A percentile compares a stretch with the other conserved stretches of the same genome.
Evolutionary conservation across 2,797 vertebrate species (phyloP).

Genomic region (Sebastes aleutianus): DNA sequence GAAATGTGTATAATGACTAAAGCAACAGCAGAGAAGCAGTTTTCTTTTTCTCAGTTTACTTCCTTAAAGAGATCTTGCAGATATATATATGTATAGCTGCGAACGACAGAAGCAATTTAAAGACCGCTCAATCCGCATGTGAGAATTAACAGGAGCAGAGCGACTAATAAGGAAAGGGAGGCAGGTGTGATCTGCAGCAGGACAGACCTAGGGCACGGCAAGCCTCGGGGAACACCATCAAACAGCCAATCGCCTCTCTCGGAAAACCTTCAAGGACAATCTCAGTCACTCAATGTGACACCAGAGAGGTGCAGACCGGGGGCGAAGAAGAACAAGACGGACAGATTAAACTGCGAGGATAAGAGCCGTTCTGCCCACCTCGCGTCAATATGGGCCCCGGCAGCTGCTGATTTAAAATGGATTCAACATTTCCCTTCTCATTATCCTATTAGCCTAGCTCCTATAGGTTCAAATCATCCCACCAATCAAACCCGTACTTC

Average conservation of each 20-base stretch:
- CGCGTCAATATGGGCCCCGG: conserved; percentile 44
- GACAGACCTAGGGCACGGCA: conserved; percentile 49
- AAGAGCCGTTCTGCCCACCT: conserved; percentile 45
- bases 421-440: conserved; percentile 66
- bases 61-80: background rate
- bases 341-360: conserved; percentile 61
- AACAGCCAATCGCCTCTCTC: conserved; percentile 65
- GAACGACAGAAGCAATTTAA: conserved; percentile 30
- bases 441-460: conserved; percentile 51
- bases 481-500: conserved; percentile 29
- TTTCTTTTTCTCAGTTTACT: background rate
- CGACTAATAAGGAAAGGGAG: conserved; percentile 52
- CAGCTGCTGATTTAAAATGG: conserved; percentile 63
- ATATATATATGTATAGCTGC: background rate
- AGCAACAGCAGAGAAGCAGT: background rate
- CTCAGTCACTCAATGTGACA: conserved; percentile 76
- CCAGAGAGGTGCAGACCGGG: conserved; percentile 53
- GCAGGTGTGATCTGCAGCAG: conserved; percentile 64
- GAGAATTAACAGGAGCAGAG: conserved; percentile 42
- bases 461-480: conserved; percentile 39
- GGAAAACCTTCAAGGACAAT: conserved; percentile 78
- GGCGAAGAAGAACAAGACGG: conserved; percentile 56
- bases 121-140: conserved; percentile 24
- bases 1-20: conserved; percentile 16
- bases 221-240: conserved; percentile 60